Evolutionary conservation across 2,888 invertebrate species (phyloP).

Genomic region (Calephelis perditalis): DNA sequence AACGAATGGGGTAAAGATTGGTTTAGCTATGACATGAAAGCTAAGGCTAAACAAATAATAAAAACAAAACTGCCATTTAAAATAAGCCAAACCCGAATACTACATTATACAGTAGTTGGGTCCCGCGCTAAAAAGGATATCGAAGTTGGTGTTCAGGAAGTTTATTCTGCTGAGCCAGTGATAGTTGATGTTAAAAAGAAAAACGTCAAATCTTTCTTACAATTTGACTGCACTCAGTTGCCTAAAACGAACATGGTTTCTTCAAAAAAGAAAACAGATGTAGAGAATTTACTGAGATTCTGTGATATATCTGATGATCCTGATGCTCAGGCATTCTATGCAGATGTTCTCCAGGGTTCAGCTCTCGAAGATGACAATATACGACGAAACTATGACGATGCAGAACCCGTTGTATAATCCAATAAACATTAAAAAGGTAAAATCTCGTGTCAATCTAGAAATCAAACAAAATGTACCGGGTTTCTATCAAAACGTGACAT

Average conservation of each 20-base stretch:
- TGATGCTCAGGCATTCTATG: conserved; percentile 1
- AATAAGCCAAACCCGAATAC: background rate
- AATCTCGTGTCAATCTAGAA: background rate
- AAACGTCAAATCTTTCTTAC: background rate
- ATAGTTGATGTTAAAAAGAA: conserved; percentile 4
- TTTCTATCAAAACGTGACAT: conserved; percentile 5
- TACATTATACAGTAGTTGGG: background rate
- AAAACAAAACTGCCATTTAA: background rate
- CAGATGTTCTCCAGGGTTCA: conserved; percentile 6
- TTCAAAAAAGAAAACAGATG: background rate
- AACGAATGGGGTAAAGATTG: conserved; percentile 3
- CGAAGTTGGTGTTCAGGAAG: background rate
- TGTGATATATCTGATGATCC: background rate
- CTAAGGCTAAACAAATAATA: background rate
- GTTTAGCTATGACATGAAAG: background rate
- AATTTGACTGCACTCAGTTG: background rate
- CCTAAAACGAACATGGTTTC: background rate
- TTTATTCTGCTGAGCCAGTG: conserved; percentile 5
- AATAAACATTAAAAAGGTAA: background rate
- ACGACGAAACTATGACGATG: conserved; percentile 2
- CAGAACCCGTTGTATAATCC: background rate
- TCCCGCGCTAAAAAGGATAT: background rate
- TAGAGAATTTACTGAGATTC: background rate
- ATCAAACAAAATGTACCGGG: conserved; percentile 1
- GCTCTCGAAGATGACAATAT: conserved; percentile 1